These are phyloP conservation scores for Thereva nobilitata DNA, from an alignment of 2,888 invertebrate genomes.

Conservation along the genomic window DNA sequence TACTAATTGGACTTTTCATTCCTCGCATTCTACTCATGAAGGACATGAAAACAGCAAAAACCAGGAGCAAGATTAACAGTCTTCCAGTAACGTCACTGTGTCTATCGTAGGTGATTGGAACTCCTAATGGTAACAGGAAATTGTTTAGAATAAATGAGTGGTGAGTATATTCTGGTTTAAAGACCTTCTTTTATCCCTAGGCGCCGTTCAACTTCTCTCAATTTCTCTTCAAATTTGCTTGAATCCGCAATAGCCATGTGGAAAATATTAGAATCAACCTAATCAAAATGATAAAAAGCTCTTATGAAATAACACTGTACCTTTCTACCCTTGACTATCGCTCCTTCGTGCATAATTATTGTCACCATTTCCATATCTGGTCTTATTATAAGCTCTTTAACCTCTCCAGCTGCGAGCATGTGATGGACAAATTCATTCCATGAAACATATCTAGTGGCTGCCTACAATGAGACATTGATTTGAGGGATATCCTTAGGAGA, in stretches of 20 bases:
- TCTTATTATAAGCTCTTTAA: conserved; percentile 82
- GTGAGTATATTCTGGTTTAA: conserved; percentile 39
- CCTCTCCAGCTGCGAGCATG: conserved; percentile 93
- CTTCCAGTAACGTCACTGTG: conserved; percentile 74
- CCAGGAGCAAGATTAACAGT: conserved; percentile 69
- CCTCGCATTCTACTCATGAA: conserved; percentile 69
- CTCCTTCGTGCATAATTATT: conserved; percentile 82
- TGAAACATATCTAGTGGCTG: conserved; percentile 72
- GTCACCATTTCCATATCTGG: conserved; percentile 85
- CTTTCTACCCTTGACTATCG: conserved; percentile 80
- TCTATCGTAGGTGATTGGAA: conserved; percentile 83
- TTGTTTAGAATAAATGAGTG: background rate
- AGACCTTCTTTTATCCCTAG: conserved; percentile 77
- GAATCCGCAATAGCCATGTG: conserved; percentile 86
- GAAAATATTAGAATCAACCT: conserved; percentile 69
- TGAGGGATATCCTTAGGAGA: background rate
- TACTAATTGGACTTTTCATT: conserved; percentile 70
- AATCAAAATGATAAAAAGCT: conserved; percentile 37
- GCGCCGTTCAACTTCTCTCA: conserved; percentile 79
- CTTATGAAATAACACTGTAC: conserved; percentile 27
- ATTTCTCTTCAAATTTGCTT: conserved; percentile 85
- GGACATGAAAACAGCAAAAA: conserved; percentile 70
- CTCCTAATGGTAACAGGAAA: conserved; percentile 55
- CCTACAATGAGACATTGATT: conserved; percentile 42
- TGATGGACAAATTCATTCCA: conserved; percentile 98